A percentile compares a stretch with the other conserved stretches of the same genome.
Evolutionary conservation across 2,113 vertebrate species (phyloP).

Genomic region (Platanista minor): DNA sequence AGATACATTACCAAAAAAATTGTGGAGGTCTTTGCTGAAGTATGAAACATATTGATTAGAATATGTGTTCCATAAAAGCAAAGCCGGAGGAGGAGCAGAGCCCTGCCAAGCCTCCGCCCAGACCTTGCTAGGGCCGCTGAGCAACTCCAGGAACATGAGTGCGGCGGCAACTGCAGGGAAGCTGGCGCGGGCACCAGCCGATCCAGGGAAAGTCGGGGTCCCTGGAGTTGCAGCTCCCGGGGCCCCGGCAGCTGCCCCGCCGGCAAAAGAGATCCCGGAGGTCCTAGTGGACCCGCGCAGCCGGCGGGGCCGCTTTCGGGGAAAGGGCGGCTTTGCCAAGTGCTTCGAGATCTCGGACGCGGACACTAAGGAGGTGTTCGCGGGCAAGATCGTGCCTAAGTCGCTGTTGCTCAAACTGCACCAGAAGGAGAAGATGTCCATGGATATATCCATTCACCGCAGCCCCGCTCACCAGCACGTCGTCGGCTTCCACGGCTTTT

Average conservation of each 20-base stretch:
- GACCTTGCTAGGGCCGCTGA: too few relatives aligned
- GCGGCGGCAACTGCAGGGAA: too few relatives aligned
- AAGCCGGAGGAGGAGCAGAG: too few relatives aligned
- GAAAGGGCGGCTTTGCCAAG: conserved; percentile 95
- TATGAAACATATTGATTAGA: neutral
- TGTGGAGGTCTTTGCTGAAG: neutral
- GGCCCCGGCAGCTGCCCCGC: too few relatives aligned
- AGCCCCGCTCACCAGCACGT: conserved; percentile 90
- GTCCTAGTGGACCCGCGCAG: conserved; percentile 89
- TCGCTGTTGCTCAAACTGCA: conserved; percentile 94
- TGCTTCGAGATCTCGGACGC: conserved; percentile 95
- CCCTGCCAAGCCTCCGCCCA: too few relatives aligned
- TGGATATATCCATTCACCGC: conserved; percentile 96
- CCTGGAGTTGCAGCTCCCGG: too few relatives aligned
- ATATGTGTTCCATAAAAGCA: neutral
- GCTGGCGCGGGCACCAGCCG: too few relatives aligned
- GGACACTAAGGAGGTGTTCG: conserved; percentile 90
- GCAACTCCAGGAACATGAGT: too few relatives aligned
- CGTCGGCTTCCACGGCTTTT: conserved; percentile 95
- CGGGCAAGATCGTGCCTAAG: conserved; percentile 96
- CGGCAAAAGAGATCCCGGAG: conserved; percentile 92
- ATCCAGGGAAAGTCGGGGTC: too few relatives aligned
- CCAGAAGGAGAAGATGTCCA: conserved; percentile 98
- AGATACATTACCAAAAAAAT: neutral
- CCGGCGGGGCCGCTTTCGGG: conserved; percentile 91